phyloP scores from a whole-genome alignment of 2,888 invertebrate species.

The Amiota mariae region DNA sequence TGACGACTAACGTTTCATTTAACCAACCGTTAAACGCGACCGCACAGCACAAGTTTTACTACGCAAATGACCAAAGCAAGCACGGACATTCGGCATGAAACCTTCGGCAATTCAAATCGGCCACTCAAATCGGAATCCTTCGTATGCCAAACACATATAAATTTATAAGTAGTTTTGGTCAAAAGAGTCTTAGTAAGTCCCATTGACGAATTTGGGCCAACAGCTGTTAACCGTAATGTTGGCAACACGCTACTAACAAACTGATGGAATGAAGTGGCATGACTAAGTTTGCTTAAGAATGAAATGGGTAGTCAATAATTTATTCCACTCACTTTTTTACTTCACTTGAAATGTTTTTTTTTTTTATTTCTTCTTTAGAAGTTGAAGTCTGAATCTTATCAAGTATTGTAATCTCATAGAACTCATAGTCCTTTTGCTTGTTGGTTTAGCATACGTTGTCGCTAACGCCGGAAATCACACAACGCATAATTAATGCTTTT shows the following conservation, averaged over 20 bases:
- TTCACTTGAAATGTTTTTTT: too few relatives aligned
- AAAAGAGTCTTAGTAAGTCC: conserved; percentile 19
- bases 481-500: neutral
- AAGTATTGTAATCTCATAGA: conserved; percentile 6
- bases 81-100: conserved; percentile 39
- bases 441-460: neutral
- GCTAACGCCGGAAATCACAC: neutral
- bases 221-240: conserved; percentile 34
- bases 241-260: conserved; percentile 11
- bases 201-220: conserved; percentile 33
- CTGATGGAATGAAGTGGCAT: neutral
- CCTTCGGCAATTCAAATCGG: conserved; percentile 34
- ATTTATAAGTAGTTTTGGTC: neutral
- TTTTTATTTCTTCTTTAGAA: too few relatives aligned
- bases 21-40: conserved; percentile 43
- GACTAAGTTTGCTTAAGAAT: too few relatives aligned
- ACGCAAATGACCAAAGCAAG: conserved; percentile 69
- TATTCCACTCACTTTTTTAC: too few relatives aligned
- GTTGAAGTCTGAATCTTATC: neutral
- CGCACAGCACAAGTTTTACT: conserved; percentile 63
- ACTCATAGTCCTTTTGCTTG: neutral
- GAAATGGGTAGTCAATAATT: too few relatives aligned
- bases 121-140: conserved; percentile 38
- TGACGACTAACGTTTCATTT: conserved; percentile 36
- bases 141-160: neutral